Evolutionary conservation across 2,113 vertebrate genomes (phyloP).

Genomic region (Silurus meridionalis): DNA sequence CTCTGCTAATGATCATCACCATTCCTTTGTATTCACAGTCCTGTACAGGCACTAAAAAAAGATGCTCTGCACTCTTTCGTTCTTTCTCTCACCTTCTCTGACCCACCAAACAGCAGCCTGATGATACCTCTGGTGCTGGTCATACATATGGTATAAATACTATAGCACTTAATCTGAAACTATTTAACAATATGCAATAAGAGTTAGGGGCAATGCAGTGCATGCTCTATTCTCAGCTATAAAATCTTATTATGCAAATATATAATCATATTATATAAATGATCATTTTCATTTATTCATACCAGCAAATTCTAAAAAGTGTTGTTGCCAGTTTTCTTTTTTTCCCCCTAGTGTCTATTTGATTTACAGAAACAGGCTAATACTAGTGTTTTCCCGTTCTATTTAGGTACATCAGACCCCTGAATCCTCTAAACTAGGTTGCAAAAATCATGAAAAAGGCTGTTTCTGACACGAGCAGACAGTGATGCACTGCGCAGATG

Average conservation of each 20-base stretch:
- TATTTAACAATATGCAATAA: background rate
- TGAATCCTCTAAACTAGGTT: conserved; percentile 10
- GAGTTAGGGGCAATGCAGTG: background rate
- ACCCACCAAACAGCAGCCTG: background rate
- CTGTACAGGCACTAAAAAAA: conserved; percentile 10
- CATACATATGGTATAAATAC: background rate
- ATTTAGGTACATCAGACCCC: background rate
- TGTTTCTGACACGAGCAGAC: background rate
- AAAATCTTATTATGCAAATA: background rate
- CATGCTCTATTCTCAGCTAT: background rate
- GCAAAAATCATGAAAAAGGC: background rate
- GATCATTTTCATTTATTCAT: too few species aligned
- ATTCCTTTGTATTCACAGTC: background rate
- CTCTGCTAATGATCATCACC: conserved; percentile 36
- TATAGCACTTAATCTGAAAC: background rate
- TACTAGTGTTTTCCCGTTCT: conserved; percentile 3
- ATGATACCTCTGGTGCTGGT: background rate
- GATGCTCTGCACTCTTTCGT: background rate
- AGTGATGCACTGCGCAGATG: background rate
- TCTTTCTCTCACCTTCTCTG: background rate
- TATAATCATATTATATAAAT: too few species aligned
- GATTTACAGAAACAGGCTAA: background rate
- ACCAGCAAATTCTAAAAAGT: too few species aligned
- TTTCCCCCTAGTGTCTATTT: background rate
- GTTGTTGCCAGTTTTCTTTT: too few species aligned